Evolutionary conservation across 2,888 invertebrate species (phyloP).

Genomic region (Bugula neritina): DNA sequence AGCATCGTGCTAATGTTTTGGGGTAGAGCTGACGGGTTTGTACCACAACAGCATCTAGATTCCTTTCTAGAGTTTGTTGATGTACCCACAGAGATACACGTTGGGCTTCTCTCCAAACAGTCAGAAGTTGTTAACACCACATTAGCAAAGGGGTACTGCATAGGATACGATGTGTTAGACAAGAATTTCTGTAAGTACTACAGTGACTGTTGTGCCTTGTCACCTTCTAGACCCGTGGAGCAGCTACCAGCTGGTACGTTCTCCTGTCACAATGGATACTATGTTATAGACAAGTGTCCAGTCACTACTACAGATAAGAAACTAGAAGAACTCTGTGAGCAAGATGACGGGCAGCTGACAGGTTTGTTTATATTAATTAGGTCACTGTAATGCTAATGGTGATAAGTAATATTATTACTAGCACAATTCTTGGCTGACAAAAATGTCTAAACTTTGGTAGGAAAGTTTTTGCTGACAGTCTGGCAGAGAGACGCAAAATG

Average conservation of each 20-base stretch:
- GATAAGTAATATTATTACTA: no score
- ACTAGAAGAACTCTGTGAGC: background rate
- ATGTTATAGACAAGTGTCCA: constrained; percentile 14
- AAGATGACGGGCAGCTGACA: background rate
- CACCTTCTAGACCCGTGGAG: background rate
- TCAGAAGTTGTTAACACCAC: background rate
- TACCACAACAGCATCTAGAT: background rate
- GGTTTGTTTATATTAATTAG: no score
- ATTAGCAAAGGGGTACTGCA: constrained; percentile 3
- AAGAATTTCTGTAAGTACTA: background rate
- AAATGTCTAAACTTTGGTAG: no score
- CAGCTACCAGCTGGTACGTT: background rate
- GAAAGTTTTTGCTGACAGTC: no score
- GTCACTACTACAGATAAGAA: background rate
- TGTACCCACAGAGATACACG: background rate
- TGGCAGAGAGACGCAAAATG: no score
- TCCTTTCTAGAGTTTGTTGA: background rate
- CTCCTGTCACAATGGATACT: constrained; percentile 20
- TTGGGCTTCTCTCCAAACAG: background rate
- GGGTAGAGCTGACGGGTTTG: no score
- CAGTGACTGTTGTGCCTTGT: constrained; percentile 18
- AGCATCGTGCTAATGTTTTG: no score
- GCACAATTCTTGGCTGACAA: no score
- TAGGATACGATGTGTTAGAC: background rate
- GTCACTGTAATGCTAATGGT: no score